Evolutionary conservation across 2,888 invertebrate genomes (phyloP).

Genomic region (Urechis unicinctus): DNA sequence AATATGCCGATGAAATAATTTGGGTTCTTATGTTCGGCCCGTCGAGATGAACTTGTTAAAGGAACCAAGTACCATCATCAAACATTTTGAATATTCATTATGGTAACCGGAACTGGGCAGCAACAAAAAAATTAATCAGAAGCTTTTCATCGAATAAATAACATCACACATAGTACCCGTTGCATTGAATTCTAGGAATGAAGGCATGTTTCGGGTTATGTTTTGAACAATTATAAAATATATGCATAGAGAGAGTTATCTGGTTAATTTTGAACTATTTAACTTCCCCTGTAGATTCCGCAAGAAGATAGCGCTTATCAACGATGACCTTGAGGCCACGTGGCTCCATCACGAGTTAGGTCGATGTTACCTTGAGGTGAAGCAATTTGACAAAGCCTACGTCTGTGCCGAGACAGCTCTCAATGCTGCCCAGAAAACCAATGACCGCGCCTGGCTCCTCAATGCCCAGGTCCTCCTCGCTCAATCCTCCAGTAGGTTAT

Average conservation of each 20-base stretch:
- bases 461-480: slow-evolving; percentile 44
- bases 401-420: slow-evolving; percentile 43
- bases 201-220: background rate
- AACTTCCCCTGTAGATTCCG: slow-evolving; percentile 16
- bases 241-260: no score
- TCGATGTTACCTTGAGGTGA: slow-evolving; percentile 49
- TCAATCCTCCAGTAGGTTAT: slow-evolving; percentile 36
- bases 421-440: slow-evolving; percentile 34
- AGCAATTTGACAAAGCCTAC: slow-evolving; percentile 30
- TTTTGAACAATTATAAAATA: no score
- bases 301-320: slow-evolving; percentile 43
- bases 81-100: no score
- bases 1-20: no score
- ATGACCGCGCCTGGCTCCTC: slow-evolving; percentile 43
- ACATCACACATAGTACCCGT: no score
- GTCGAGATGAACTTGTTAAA: no score
- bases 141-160: no score
- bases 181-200: no score
- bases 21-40: no score
- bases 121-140: no score
- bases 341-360: slow-evolving; percentile 53
- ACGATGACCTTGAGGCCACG: slow-evolving; percentile 48
- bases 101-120: no score
- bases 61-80: no score
- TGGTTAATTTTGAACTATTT: background rate